Evolutionary conservation across 2,888 invertebrate species (phyloP), one percentile per base, ranked within the genome.

Genomic region (Diaphora mendica): DNA sequence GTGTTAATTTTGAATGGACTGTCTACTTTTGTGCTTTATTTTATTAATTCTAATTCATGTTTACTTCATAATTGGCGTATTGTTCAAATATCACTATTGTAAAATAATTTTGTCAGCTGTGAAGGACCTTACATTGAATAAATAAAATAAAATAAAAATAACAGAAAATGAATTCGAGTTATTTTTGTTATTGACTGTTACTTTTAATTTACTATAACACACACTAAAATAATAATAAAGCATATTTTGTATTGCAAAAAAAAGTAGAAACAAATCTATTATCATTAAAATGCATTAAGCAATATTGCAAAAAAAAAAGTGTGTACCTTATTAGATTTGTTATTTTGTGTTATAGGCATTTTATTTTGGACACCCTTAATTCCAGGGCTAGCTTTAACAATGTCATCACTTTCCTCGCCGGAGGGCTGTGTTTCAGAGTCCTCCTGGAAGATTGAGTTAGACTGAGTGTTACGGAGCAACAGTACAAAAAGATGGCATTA

Each of bases 381-480:
- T 66, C 84, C 85, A 30, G 90, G 86, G 77, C 83, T 91, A 82
- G 87, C 82, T 87, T 91, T 92, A 74, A 88, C 76, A 72, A 91
- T 83, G 67, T 91, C 91, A 83, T 95, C 95, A 86, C 94, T 95
- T 76, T 95, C 95, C 84, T 95, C 95, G 62, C 93, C 95, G 64
- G 94, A 94, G 71, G 93, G 95, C 78, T 91, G 93, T 67, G 89
- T 89, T 77, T 95, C 95, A 44, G 89, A 84, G 55, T 95, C 95
- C 75, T 95, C 95, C 94, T 94, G 87, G 72, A 91, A 91, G 71
- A 82, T 66, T 76, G 72, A 74, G 78, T 82, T 82, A 78, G 73
- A 55, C 77, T 82, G 72, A 80, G 66, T 78, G 75, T 77, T 81
- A 35, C 71, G 39, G 65, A 59, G 42, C 20, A 48, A 72, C 44